Evolutionary conservation across 2,797 vertebrate genomes (phyloP).

Genomic region (Melanotaenia boesemani): DNA sequence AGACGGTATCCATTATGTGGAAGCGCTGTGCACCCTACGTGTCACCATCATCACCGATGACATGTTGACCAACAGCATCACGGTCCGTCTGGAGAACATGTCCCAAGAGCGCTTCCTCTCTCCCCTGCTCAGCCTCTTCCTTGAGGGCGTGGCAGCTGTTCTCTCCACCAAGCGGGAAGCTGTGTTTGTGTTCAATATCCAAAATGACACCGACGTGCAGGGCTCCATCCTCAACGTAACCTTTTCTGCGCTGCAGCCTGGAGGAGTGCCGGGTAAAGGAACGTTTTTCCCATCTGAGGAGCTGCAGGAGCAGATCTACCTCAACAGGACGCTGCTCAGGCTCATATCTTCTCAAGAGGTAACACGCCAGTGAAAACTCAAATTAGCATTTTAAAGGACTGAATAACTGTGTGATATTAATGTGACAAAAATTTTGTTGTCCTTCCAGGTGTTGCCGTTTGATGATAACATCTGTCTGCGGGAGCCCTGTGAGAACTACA

Average conservation of each 20-base stretch:
- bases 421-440: neutral
- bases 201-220: slow-evolving; percentile 95
- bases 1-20: slow-evolving; percentile 91
- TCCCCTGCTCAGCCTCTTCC: slow-evolving; percentile 90
- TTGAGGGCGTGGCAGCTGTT: slow-evolving; percentile 93
- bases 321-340: slow-evolving; percentile 93
- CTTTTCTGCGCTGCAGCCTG: slow-evolving; percentile 93
- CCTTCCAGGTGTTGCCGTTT: slow-evolving; percentile 89
- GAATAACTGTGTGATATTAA: neutral
- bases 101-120: slow-evolving; percentile 98
- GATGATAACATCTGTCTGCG: slow-evolving; percentile 98
- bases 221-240: slow-evolving; percentile 95
- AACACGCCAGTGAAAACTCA: neutral
- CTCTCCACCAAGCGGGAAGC: slow-evolving; percentile 91
- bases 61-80: slow-evolving; percentile 99
- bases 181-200: slow-evolving; percentile 96
- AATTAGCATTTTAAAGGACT: neutral
- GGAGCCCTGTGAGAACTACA: slow-evolving; percentile 99
- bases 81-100: slow-evolving; percentile 97
- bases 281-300: slow-evolving; percentile 94
- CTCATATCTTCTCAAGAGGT: slow-evolving; percentile 90
- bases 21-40: slow-evolving; percentile 89
- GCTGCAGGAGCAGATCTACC: slow-evolving; percentile 97
- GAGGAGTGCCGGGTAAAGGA: slow-evolving; percentile 81
- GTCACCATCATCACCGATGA: slow-evolving; percentile 98